Evolutionary conservation across 1,140 invertebrate genomes (phyloP).

Genomic region (Heterodera schachtii): DNA sequence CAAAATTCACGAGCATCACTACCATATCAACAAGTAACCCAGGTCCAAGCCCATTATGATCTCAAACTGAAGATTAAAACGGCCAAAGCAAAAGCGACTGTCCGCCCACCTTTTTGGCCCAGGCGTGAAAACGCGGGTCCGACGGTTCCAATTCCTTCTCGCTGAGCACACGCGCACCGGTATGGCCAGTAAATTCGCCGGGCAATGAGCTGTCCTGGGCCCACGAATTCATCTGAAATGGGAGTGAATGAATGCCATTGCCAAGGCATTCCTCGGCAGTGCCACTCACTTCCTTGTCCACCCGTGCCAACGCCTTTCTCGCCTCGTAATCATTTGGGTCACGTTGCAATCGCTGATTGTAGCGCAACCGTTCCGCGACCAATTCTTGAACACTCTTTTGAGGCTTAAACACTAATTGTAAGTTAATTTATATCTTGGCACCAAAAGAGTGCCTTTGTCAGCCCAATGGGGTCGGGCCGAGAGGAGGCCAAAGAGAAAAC

Average conservation of each 20-base stretch:
- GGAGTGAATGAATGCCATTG: not conserved
- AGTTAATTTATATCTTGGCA: not conserved
- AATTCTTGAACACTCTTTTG: conserved; percentile 27
- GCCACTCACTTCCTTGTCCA: conserved; percentile 27
- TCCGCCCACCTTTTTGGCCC: conserved; percentile 38
- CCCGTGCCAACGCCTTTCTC: conserved; percentile 26
- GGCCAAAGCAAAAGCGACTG: not conserved
- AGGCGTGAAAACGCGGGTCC: conserved; percentile 33
- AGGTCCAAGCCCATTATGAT: not conserved
- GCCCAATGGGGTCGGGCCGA: conserved; percentile 16
- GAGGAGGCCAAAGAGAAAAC: not conserved
- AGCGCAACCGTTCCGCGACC: conserved; percentile 26
- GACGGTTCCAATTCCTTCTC: conserved; percentile 34
- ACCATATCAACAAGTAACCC: too few species aligned
- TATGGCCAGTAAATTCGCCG: conserved; percentile 33
- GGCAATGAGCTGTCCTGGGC: conserved; percentile 25
- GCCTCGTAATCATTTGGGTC: conserved; percentile 40
- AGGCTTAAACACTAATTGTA: conserved; percentile 5
- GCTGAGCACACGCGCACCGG: conserved; percentile 34
- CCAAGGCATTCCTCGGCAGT: not conserved
- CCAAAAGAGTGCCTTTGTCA: not conserved
- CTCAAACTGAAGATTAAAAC: not conserved
- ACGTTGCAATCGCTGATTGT: conserved; percentile 26
- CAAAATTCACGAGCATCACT: not conserved
- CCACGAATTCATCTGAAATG: conserved; percentile 40